A percentile compares a stretch with the other conserved stretches of the same genome.
Evolutionary conservation across 2,888 invertebrate genomes (phyloP).

Genomic region (Calephelis perditalis): DNA sequence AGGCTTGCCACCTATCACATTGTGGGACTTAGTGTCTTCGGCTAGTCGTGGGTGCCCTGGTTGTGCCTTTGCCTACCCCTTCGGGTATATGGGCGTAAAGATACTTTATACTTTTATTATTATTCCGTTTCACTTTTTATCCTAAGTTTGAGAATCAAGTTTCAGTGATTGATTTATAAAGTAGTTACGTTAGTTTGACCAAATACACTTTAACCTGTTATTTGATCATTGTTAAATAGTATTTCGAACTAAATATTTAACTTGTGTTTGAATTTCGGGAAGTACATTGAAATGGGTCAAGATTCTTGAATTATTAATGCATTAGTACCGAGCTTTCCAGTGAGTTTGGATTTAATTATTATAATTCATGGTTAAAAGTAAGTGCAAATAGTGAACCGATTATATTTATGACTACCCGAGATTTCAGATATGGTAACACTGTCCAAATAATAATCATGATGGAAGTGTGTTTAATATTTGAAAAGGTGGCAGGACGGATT

Average conservation of each 20-base stretch:
- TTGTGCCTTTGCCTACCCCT: too few species aligned
- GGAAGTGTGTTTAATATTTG: too few species aligned
- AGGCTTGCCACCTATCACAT: too few species aligned
- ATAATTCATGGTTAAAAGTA: conserved; percentile 8
- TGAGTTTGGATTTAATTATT: conserved; percentile 5
- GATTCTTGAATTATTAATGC: conserved; percentile 33
- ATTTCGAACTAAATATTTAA: conserved; percentile 27
- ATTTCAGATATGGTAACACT: neutral
- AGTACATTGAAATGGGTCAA: conserved; percentile 26
- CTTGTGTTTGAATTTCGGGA: conserved; percentile 27
- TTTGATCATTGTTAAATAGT: conserved; percentile 21
- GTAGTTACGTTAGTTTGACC: neutral
- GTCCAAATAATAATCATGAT: too few species aligned
- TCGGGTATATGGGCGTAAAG: too few species aligned
- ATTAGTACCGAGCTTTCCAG: conserved; percentile 26
- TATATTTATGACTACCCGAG: conserved; percentile 3
- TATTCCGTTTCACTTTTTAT: neutral
- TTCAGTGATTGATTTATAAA: conserved; percentile 12
- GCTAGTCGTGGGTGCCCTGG: too few species aligned
- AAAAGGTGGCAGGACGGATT: too few species aligned
- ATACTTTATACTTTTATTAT: too few species aligned
- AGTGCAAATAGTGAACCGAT: conserved; percentile 7
- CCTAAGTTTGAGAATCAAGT: neutral
- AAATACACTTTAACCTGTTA: neutral
- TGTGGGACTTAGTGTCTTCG: too few species aligned